Evolutionary conservation across 2,888 invertebrate species (phyloP).

Genomic region (Drosophila pseudotalamancana): DNA sequence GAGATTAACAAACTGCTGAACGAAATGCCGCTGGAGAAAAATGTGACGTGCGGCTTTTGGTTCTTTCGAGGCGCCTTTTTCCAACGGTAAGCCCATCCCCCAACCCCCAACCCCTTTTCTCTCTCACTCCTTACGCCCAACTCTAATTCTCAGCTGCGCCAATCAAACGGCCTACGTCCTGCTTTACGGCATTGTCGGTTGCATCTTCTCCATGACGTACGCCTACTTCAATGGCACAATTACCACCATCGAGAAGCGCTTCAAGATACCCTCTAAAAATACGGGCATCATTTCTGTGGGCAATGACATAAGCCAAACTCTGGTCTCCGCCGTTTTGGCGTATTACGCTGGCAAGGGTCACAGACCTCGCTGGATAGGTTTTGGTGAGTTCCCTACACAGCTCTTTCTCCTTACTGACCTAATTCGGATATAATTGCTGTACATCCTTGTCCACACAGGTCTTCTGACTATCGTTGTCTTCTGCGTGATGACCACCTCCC

Average conservation of each 20-base stretch:
- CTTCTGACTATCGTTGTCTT: constrained; percentile 87
- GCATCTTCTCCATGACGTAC: constrained; percentile 88
- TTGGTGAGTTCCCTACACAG: constrained; percentile 79
- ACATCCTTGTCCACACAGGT: constrained; percentile 71
- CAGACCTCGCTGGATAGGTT: constrained; percentile 90
- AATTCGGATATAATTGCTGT: no score
- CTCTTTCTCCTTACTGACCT: neutral
- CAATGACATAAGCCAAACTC: constrained; percentile 89
- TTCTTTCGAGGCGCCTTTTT: constrained; percentile 86
- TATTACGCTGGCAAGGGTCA: constrained; percentile 90
- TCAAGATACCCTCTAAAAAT: constrained; percentile 89
- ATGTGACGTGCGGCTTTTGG: constrained; percentile 88
- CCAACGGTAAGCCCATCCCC: constrained; percentile 86
- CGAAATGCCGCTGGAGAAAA: constrained; percentile 86
- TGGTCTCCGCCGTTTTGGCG: constrained; percentile 88
- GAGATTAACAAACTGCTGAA: constrained; percentile 85
- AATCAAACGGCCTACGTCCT: constrained; percentile 85
- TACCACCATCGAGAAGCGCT: constrained; percentile 90
- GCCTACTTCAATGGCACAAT: constrained; percentile 91
- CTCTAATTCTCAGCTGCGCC: constrained; percentile 82
- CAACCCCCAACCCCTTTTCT: neutral
- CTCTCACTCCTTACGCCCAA: neutral
- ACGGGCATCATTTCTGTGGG: constrained; percentile 90
- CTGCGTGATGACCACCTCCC: constrained; percentile 88
- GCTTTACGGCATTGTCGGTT: constrained; percentile 88